Conservation (phyloP, 2,888 invertebrate species). For the Coleophora deauratella region DNA sequence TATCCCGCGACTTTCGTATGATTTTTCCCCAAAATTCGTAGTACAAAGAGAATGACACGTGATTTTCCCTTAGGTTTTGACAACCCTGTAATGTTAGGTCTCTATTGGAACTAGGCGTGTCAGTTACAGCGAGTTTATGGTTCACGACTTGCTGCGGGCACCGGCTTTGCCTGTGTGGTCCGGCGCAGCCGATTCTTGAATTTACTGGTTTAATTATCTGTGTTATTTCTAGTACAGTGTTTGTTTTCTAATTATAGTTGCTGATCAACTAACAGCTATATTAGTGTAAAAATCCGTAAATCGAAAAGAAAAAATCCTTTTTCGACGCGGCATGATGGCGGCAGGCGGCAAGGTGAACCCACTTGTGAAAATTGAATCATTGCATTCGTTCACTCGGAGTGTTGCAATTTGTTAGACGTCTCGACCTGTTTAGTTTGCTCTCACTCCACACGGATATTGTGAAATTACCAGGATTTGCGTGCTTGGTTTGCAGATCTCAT, state of each 20-base stretch:
- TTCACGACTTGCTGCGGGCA: constrained; percentile 60
- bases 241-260: not conserved
- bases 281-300: too few relatives aligned
- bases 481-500: too few relatives aligned
- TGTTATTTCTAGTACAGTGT: too few relatives aligned
- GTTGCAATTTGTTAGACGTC: constrained; percentile 36
- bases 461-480: too few relatives aligned
- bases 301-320: too few relatives aligned
- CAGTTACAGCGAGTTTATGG: constrained; percentile 43
- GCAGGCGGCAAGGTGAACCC: constrained; percentile 17
- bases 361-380: constrained; percentile 39
- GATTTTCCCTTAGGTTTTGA: not conserved
- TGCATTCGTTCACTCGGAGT: constrained; percentile 24
- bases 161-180: constrained; percentile 54
- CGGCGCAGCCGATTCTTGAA: constrained; percentile 17
- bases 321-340: too few relatives aligned
- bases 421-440: constrained; percentile 16
- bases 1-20: too few relatives aligned
- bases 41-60: too few relatives aligned
- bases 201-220: too few relatives aligned
- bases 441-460: too few relatives aligned
- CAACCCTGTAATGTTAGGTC: constrained; percentile 19
- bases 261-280: too few relatives aligned
- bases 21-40: too few relatives aligned
- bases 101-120: constrained; percentile 38